Evolutionary conservation across 1,140 invertebrate species (phyloP).

Genomic region (Aphidius gifuensis): DNA sequence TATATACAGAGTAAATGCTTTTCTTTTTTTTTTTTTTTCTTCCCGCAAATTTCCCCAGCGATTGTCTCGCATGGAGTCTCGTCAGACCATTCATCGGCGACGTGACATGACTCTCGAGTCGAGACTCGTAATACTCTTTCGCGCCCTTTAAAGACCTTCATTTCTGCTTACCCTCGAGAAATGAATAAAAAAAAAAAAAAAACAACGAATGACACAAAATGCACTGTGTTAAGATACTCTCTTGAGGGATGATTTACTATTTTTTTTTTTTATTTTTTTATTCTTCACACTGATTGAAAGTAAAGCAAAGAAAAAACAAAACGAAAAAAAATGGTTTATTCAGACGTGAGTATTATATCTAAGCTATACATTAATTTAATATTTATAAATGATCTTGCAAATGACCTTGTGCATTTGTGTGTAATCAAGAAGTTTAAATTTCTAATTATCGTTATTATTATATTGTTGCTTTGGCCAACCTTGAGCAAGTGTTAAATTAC

Average conservation of each 20-base stretch:
- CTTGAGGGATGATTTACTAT: neutral
- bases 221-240: neutral
- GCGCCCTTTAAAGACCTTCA: constrained; percentile 28
- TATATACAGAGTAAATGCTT: too few species aligned
- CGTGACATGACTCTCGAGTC: constrained; percentile 49
- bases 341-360: too few species aligned
- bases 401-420: too few species aligned
- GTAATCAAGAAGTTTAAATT: too few species aligned
- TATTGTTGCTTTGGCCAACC: neutral
- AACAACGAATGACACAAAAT: neutral
- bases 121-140: constrained; percentile 11
- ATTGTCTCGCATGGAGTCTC: constrained; percentile 52
- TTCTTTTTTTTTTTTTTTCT: too few species aligned
- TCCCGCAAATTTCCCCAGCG: constrained; percentile 52
- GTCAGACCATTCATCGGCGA: constrained; percentile 55
- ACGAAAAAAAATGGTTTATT: too few species aligned
- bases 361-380: too few species aligned
- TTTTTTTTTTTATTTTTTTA: neutral
- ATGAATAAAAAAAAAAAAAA: neutral
- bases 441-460: too few species aligned
- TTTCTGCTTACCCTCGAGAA: neutral
- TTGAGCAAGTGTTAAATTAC: constrained; percentile 9
- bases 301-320: too few species aligned
- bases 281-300: too few species aligned
- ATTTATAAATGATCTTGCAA: too few species aligned